Evolutionary conservation across 2,888 invertebrate genomes (phyloP).

Genomic region (Flexamia atlantica): DNA sequence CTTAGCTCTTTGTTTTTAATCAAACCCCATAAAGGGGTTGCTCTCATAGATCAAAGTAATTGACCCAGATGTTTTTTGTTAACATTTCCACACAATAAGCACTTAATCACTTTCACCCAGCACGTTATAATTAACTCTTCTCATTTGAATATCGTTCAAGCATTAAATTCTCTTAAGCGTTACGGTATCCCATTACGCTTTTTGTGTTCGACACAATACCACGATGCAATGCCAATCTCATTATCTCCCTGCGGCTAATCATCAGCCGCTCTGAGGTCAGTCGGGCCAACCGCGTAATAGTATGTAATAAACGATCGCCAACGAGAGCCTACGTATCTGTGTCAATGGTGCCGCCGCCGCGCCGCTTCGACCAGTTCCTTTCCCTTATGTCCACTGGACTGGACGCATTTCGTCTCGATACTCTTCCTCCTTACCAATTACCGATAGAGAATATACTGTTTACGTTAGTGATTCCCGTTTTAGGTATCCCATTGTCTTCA

Average conservation of each 20-base stretch:
- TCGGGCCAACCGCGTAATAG: not conserved
- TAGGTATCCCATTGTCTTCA: too few species aligned
- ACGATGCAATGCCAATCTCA: not conserved
- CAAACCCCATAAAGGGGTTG: too few species aligned
- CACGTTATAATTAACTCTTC: not conserved
- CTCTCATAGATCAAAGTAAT: too few species aligned
- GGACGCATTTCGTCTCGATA: not conserved
- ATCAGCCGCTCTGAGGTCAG: not conserved
- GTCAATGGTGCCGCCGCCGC: not conserved
- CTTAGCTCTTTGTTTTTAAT: too few species aligned
- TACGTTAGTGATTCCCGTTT: too few species aligned
- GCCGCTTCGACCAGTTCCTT: not conserved
- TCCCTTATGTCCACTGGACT: not conserved
- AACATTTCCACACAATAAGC: constrained; percentile 2
- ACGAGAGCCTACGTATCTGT: constrained; percentile 19
- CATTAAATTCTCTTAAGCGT: too few species aligned
- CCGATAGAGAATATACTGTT: not conserved
- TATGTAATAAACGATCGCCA: not conserved
- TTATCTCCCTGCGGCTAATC: not conserved
- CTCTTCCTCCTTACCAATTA: constrained; percentile 9
- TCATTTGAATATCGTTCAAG: not conserved
- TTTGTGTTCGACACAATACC: not conserved
- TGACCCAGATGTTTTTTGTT: too few species aligned
- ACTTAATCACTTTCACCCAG: not conserved
- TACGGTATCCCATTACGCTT: too few species aligned